Conservation (phyloP, 2,888 invertebrate genomes). For the Chrysina gloriosa region DNA sequence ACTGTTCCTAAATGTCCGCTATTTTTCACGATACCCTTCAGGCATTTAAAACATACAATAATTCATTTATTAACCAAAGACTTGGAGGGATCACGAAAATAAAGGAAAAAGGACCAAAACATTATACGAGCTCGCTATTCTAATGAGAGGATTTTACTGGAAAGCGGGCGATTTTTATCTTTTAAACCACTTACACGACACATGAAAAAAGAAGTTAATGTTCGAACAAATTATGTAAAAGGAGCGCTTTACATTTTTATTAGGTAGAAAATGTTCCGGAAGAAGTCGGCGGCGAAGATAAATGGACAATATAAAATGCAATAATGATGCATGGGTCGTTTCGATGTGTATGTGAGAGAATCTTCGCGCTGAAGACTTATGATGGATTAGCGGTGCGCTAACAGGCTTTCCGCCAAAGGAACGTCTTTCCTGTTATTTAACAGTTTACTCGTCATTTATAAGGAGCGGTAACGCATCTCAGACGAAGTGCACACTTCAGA, state of each 20-base stretch:
- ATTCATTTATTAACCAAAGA: slow-evolving; percentile 7
- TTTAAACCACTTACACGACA: slow-evolving; percentile 40
- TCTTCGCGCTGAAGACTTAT: slow-evolving; percentile 47
- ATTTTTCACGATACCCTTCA: no score
- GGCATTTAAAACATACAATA: no score
- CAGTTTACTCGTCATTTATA: slow-evolving; percentile 25
- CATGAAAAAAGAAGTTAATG: slow-evolving; percentile 57
- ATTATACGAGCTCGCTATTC: not conserved
- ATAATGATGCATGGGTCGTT: slow-evolving; percentile 52
- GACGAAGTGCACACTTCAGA: slow-evolving; percentile 16
- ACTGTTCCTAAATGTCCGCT: not conserved
- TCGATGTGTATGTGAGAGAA: slow-evolving; percentile 50
- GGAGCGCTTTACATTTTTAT: slow-evolving; percentile 64
- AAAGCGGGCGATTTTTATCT: slow-evolving; percentile 22
- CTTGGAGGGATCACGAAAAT: not conserved
- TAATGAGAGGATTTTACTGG: slow-evolving; percentile 6
- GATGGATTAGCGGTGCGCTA: slow-evolving; percentile 49
- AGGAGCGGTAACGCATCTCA: slow-evolving; percentile 14
- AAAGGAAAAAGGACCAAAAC: not conserved
- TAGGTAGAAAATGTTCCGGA: slow-evolving; percentile 57
- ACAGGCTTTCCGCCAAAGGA: slow-evolving; percentile 40
- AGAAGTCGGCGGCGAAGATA: slow-evolving; percentile 59
- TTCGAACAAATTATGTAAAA: slow-evolving; percentile 62
- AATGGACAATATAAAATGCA: slow-evolving; percentile 59
- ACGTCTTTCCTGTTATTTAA: slow-evolving; percentile 29